Percentiles rank a stretch among this genome's conserved stretches.
These are phyloP conservation scores for Mustela lutreola DNA, from an alignment of 2,113 vertebrate species.

Conservation along the genomic window DNA sequence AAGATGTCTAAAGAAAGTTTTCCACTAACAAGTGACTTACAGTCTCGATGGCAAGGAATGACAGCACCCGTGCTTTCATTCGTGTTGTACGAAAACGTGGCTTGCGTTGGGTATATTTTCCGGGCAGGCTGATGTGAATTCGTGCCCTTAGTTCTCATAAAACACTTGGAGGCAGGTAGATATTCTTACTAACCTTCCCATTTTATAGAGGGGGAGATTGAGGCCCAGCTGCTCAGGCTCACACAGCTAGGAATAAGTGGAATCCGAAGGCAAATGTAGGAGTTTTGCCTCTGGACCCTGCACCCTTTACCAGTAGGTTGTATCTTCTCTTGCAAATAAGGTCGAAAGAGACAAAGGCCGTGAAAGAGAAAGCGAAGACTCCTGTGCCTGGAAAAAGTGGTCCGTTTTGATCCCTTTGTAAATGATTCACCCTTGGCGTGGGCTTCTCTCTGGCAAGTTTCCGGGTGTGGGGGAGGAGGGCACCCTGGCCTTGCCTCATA, in stretches of 20 bases:
- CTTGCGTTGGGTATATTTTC: not conserved
- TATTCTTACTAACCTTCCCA: not conserved
- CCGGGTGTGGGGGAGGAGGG: not conserved
- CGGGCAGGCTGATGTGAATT: not conserved
- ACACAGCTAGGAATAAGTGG: not conserved
- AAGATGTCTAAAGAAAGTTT: not conserved
- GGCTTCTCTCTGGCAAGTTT: not conserved
- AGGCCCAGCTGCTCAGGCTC: not conserved
- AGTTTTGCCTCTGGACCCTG: not conserved
- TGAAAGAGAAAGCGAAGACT: not conserved
- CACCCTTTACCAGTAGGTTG: not conserved
- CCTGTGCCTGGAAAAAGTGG: not conserved
- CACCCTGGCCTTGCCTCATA: not conserved
- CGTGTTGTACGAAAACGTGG: accelerated
- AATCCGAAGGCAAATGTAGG: not conserved
- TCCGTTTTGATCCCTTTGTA: not conserved
- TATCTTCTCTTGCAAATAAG: not conserved
- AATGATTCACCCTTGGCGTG: constrained; percentile 34
- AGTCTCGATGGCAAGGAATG: not conserved
- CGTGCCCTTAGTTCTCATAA: not conserved
- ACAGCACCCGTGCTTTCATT: not conserved
- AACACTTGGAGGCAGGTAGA: no score
- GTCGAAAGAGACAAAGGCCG: not conserved
- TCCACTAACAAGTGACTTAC: not conserved
- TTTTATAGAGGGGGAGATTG: not conserved